These are phyloP conservation scores for Diachrysia chrysitis DNA, from an alignment of 2,888 invertebrate species.

Conservation along the genomic window DNA sequence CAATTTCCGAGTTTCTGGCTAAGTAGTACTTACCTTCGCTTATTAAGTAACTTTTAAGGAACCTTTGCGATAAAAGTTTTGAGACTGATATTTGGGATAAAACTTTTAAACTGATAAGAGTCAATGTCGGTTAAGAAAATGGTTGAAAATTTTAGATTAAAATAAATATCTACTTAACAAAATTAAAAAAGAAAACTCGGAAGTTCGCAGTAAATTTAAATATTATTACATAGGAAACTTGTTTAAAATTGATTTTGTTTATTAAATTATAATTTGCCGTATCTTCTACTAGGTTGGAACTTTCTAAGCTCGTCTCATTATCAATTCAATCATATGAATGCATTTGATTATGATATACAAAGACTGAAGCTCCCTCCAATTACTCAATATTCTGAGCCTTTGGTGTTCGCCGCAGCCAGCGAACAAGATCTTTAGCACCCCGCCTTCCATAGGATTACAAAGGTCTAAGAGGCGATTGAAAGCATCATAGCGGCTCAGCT, in stretches of 20 bases:
- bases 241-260: too few species aligned
- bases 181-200: neutral
- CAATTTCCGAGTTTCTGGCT: neutral
- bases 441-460: slow-evolving; percentile 71
- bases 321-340: slow-evolving; percentile 68
- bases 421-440: slow-evolving; percentile 62
- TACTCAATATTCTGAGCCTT: slow-evolving; percentile 66
- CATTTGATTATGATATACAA: slow-evolving; percentile 76
- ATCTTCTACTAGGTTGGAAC: neutral
- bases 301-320: slow-evolving; percentile 13
- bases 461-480: slow-evolving; percentile 74
- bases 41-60: neutral
- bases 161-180: too few species aligned
- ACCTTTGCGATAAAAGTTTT: neutral
- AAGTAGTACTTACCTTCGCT: neutral
- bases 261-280: too few species aligned
- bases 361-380: slow-evolving; percentile 69
- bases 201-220: neutral
- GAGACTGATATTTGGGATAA: neutral
- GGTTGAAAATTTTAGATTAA: too few species aligned
- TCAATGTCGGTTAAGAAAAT: neutral
- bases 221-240: too few species aligned
- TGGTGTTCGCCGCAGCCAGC: slow-evolving; percentile 66
- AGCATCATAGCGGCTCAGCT: slow-evolving; percentile 72
- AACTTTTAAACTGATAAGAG: neutral